Evolutionary conservation across 23 tunicate species (phyloP).

Genomic region (Pegea sp.): DNA sequence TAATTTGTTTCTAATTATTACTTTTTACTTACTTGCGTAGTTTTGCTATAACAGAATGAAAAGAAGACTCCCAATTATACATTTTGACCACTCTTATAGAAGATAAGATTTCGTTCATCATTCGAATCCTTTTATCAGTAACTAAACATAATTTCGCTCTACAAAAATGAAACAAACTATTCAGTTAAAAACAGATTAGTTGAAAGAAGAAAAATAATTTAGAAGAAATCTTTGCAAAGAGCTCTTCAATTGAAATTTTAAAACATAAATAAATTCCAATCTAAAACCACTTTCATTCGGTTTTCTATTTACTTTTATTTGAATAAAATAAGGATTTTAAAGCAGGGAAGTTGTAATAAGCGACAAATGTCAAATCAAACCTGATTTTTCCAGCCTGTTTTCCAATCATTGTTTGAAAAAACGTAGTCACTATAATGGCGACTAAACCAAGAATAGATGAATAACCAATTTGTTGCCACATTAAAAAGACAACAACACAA

Average conservation of each 20-base stretch:
- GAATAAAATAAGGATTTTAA: too few relatives aligned
- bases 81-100: conserved; percentile 60
- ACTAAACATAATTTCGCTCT: conserved; percentile 14
- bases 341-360: too few relatives aligned
- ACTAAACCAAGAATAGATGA: conserved; percentile 16
- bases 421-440: conserved; percentile 11
- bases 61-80: conserved; percentile 72
- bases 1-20: too few relatives aligned
- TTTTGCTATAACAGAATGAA: conserved; percentile 14
- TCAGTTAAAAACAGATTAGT: too few relatives aligned
- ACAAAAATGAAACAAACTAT: neutral
- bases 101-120: conserved; percentile 51
- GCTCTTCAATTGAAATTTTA: too few relatives aligned
- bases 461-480: conserved; percentile 21
- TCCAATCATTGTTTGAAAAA: conserved; percentile 26
- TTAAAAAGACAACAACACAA: conserved; percentile 5
- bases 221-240: too few relatives aligned
- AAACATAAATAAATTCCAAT: too few relatives aligned
- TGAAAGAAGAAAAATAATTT: too few relatives aligned
- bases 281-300: too few relatives aligned
- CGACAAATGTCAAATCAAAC: too few relatives aligned
- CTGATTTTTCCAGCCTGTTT: conserved; percentile 29
- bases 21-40: conserved; percentile 10
- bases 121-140: conserved; percentile 30
- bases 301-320: too few relatives aligned